These are phyloP conservation scores for Hystrix cristata DNA, from an alignment of 2,113 vertebrate species.

Conservation along the genomic window DNA sequence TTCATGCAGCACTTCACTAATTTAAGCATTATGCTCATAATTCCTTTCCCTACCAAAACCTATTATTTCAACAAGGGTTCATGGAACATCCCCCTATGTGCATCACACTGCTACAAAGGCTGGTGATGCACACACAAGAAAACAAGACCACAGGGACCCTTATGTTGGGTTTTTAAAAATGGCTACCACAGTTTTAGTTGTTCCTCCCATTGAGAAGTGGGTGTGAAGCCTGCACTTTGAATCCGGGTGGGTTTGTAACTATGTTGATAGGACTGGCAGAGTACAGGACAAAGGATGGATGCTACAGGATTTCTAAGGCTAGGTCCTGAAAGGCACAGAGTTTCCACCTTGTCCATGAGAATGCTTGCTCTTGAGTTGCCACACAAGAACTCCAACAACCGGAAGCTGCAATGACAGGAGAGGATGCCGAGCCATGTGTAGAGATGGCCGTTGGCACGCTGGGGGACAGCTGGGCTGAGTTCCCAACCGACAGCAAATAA, in stretches of 20 bases:
- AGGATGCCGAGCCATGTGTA: background rate
- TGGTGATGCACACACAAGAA: background rate
- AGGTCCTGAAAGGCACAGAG: background rate
- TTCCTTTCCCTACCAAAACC: background rate
- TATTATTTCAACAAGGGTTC: background rate
- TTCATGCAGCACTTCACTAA: background rate
- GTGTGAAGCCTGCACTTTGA: background rate
- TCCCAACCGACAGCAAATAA: background rate
- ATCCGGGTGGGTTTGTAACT: background rate
- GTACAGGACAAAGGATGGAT: background rate
- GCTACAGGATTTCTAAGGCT: background rate
- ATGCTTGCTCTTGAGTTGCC: background rate
- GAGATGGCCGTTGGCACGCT: background rate
- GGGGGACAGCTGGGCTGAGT: background rate
- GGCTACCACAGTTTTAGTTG: background rate
- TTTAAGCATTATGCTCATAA: background rate
- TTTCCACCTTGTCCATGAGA: background rate
- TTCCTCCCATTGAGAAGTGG: background rate
- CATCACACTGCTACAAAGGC: background rate
- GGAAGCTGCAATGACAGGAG: background rate
- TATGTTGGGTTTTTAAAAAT: background rate
- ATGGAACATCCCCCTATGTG: background rate
- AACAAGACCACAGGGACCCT: background rate
- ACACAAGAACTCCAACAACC: background rate
- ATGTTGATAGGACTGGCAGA: background rate